Evolutionary conservation across 64 coral and sea anemone genomes (phyloP).

Genomic region (Montipora foliosa): DNA sequence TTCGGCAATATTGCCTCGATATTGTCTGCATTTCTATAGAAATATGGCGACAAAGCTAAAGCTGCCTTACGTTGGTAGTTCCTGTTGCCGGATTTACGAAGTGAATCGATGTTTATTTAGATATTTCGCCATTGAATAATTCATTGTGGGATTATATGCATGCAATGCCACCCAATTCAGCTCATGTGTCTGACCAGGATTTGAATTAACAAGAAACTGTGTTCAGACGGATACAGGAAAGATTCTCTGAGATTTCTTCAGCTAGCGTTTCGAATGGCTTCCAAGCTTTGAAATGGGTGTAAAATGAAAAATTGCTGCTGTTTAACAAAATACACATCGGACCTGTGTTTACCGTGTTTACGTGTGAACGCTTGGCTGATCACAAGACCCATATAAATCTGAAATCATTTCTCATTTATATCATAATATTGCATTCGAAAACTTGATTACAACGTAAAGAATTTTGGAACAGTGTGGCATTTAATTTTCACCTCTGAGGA

Average conservation of each 20-base stretch:
- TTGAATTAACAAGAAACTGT: neutral
- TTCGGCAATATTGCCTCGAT: neutral
- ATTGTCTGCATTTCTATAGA: neutral
- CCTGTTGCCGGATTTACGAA: neutral
- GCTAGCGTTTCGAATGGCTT: neutral
- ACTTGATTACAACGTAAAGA: neutral
- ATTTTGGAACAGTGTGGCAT: neutral
- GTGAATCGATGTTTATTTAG: constrained; percentile 21
- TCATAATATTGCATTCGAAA: neutral
- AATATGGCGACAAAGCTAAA: neutral
- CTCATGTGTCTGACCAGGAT: constrained; percentile 9
- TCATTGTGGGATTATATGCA: constrained; percentile 10
- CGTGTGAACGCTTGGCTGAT: neutral
- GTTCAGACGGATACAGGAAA: neutral
- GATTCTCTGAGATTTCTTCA: neutral
- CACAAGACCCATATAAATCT: neutral
- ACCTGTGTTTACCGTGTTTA: neutral
- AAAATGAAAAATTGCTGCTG: neutral
- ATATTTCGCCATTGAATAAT: constrained; percentile 33
- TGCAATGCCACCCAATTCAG: neutral
- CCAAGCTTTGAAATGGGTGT: neutral
- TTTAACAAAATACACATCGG: neutral
- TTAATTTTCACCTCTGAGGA: constrained; percentile 25
- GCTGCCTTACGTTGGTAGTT: too few species aligned
- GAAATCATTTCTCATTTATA: neutral